Evolutionary conservation across 2,113 vertebrate genomes (phyloP).

Genomic region (Bos taurus): ARS-UCD2.0 NC_037342.1:49612501-49613000

Average conservation of each 20-base stretch:
- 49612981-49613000: not conserved
- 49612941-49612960: accelerated
- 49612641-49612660: not conserved
- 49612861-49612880: not conserved
- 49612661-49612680: not conserved
- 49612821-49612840: not conserved
- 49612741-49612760: not conserved
- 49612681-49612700: not conserved
- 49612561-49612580: not conserved
- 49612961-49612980: not conserved
- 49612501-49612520: not conserved
- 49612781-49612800: not conserved
- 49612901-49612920: not conserved
- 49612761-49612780: not conserved
- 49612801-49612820: not conserved
- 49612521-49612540: not conserved
- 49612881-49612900: not conserved
- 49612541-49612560: not conserved
- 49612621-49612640: not conserved
- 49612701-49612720: not conserved
- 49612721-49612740: not conserved
- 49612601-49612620: not conserved
- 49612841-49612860: not conserved
- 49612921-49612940: not conserved
- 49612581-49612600: not conserved